phyloP scores from a whole-genome alignment of 2,797 vertebrate species.

The Buphagus erythrorhynchus region DNA sequence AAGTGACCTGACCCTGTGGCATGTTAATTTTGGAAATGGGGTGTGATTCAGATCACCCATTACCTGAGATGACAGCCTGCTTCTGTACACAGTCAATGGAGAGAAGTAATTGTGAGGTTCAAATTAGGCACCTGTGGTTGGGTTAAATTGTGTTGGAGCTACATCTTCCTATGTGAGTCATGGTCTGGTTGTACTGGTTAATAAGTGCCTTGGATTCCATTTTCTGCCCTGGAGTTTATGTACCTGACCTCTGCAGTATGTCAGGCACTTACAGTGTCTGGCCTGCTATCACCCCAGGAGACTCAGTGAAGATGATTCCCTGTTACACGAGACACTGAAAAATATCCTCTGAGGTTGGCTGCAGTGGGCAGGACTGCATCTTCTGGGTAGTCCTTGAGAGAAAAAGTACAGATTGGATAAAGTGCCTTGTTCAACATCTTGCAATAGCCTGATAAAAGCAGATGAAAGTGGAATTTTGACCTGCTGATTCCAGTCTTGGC shows the following conservation, averaged over 20 bases:
- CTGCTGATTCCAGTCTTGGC: background rate
- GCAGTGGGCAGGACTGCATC: background rate
- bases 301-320: background rate
- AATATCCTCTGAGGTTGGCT: background rate
- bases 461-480: background rate
- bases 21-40: background rate
- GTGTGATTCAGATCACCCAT: conserved; percentile 9
- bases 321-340: background rate
- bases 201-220: background rate
- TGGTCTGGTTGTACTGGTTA: conserved; percentile 49
- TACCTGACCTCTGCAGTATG: conserved; percentile 55
- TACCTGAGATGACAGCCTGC: background rate
- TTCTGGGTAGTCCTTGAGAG: background rate
- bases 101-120: background rate
- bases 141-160: background rate
- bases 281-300: background rate
- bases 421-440: background rate
- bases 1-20: conserved; percentile 29
- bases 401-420: background rate
- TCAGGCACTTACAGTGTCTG: conserved; percentile 4
- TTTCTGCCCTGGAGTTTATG: background rate
- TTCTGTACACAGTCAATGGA: background rate
- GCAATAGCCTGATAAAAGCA: background rate
- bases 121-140: background rate
- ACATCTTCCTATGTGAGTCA: conserved; percentile 36